phyloP scores from a whole-genome alignment of 1,140 invertebrate genomes.

The Philopotamus ludificatus region DNA sequence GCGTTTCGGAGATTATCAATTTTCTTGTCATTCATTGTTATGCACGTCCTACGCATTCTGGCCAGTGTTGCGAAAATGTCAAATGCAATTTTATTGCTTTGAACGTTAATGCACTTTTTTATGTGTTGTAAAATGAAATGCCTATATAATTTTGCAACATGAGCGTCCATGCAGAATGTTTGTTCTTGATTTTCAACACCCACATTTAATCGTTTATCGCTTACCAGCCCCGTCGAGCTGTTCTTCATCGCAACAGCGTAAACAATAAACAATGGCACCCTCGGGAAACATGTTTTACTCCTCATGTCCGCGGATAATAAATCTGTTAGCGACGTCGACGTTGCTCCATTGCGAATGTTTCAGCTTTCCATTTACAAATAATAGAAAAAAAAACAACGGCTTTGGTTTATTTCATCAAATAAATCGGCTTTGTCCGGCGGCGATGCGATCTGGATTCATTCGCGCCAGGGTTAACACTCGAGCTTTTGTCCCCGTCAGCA shows the following conservation, averaged over 20 bases:
- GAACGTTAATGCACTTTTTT: neutral
- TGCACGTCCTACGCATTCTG: neutral
- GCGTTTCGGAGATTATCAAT: too few relatives aligned
- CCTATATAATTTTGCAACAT: neutral
- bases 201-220: constrained; percentile 20
- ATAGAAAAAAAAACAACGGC: too few relatives aligned
- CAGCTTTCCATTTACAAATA: neutral
- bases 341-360: neutral
- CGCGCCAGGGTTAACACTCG: too few relatives aligned
- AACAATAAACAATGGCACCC: constrained; percentile 19
- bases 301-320: neutral
- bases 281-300: constrained; percentile 8
- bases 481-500: too few relatives aligned
- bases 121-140: neutral
- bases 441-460: too few relatives aligned
- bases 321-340: constrained; percentile 3
- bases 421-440: too few relatives aligned
- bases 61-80: too few relatives aligned
- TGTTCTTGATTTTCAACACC: neutral
- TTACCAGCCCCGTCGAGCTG: neutral
- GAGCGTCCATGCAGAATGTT: neutral
- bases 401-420: too few relatives aligned
- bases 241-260: constrained; percentile 7
- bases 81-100: neutral
- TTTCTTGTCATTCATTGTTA: too few relatives aligned